phyloP scores from a whole-genome alignment of 2,888 invertebrate species.

The Muschampia plurimacula region DNA sequence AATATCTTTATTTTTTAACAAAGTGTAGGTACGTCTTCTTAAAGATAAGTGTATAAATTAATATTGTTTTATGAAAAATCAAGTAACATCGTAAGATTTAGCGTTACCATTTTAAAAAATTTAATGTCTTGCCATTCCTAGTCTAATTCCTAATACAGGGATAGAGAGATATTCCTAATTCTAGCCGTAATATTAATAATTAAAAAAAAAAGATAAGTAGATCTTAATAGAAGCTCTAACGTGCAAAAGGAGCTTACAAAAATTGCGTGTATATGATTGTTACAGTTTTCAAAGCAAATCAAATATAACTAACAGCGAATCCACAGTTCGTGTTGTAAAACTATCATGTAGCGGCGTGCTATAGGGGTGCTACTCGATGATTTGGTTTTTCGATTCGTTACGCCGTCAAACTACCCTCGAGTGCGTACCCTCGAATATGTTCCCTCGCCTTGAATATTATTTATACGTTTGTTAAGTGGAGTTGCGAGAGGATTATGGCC shows the following conservation, averaged over 20 bases:
- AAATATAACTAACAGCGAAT: slow-evolving; percentile 50
- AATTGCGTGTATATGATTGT: not conserved
- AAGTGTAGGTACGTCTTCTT: too few species aligned
- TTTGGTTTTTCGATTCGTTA: slow-evolving; percentile 86
- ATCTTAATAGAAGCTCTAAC: not conserved
- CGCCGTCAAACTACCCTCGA: slow-evolving; percentile 85
- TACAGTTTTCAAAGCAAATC: not conserved
- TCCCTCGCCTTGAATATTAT: slow-evolving; percentile 85
- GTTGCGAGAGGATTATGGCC: slow-evolving; percentile 80
- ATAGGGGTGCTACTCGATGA: slow-evolving; percentile 85
- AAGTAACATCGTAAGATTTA: too few species aligned
- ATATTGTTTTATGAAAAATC: too few species aligned
- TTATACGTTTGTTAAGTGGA: slow-evolving; percentile 86
- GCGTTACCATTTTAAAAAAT: too few species aligned
- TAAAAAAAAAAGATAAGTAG: too few species aligned
- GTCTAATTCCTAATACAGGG: too few species aligned
- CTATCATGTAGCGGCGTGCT: slow-evolving; percentile 83
- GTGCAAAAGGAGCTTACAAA: not conserved
- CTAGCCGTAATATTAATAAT: too few species aligned
- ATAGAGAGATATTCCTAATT: too few species aligned
- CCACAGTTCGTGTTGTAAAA: slow-evolving; percentile 62
- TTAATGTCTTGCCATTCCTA: too few species aligned
- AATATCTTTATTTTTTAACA: too few species aligned
- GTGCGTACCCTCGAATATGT: slow-evolving; percentile 81
- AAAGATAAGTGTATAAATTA: too few species aligned